Evolutionary conservation across 2,888 invertebrate genomes (phyloP).

Genomic region (Melinopterus prodromus): DNA sequence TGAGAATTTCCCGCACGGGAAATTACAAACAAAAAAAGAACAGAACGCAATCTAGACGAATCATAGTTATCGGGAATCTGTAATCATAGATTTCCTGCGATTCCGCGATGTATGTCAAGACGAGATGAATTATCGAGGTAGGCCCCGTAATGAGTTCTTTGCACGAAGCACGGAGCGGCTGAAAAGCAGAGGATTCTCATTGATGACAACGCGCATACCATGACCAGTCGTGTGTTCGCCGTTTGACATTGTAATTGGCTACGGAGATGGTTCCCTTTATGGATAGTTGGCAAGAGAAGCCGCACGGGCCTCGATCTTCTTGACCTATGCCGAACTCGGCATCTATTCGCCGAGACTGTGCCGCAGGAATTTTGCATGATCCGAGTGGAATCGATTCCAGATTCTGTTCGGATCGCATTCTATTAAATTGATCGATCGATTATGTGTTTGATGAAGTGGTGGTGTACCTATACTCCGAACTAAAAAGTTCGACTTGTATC

Average conservation of each 20-base stretch:
- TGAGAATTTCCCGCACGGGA: background rate
- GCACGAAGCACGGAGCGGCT: background rate
- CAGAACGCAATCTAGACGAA: background rate
- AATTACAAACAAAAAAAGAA: background rate
- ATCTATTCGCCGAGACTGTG: background rate
- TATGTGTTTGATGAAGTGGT: no score
- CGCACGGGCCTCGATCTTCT: background rate
- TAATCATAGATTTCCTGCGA: slow-evolving; percentile 4
- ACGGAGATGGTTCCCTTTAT: background rate
- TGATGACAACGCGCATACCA: background rate
- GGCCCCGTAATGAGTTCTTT: background rate
- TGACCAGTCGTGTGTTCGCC: background rate
- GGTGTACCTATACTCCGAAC: no score
- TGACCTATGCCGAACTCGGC: background rate
- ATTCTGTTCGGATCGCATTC: background rate
- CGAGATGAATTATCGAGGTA: slow-evolving; percentile 4
- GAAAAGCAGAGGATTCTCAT: background rate
- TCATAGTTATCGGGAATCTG: background rate
- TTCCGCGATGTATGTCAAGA: background rate
- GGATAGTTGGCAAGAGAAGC: background rate
- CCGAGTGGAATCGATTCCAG: background rate
- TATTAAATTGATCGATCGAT: background rate
- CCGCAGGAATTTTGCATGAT: background rate
- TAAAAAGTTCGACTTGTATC: no score
- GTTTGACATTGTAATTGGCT: background rate